Conservation (phyloP, 2,113 vertebrate species). For the Corvus hawaiiensis region DNA sequence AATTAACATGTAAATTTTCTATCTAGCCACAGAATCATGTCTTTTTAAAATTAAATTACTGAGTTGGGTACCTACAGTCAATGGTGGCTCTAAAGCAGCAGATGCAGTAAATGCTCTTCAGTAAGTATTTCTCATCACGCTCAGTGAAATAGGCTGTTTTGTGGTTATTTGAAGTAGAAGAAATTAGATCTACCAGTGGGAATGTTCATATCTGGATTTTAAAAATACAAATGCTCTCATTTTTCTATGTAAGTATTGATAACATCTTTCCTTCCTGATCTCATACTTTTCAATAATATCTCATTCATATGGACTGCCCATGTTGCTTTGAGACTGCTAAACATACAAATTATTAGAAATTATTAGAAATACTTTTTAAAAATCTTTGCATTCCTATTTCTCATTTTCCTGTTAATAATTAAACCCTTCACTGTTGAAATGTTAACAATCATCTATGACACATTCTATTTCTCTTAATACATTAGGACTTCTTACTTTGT, state of each 20-base stretch:
- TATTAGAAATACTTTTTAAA: not conserved
- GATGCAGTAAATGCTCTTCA: not conserved
- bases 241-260: not conserved
- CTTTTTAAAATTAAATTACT: not conserved
- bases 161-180: not conserved
- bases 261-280: not conserved
- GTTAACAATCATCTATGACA: not conserved
- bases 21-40: not conserved
- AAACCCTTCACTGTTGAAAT: not conserved
- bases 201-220: not conserved
- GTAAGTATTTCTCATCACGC: not conserved
- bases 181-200: not conserved
- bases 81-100: not conserved
- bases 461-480: not conserved
- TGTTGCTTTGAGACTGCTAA: not conserved
- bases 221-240: not conserved
- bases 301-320: accelerated
- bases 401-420: not conserved
- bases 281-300: not conserved
- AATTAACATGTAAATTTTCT: not conserved
- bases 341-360: not conserved
- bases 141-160: not conserved
- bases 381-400: not conserved
- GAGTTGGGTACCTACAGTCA: not conserved
- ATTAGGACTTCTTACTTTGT: not conserved